A percentile compares a stretch with the other conserved stretches of the same genome.
Conservation (phyloP, 1,140 invertebrate genomes). For the Delia radicum region DNA sequence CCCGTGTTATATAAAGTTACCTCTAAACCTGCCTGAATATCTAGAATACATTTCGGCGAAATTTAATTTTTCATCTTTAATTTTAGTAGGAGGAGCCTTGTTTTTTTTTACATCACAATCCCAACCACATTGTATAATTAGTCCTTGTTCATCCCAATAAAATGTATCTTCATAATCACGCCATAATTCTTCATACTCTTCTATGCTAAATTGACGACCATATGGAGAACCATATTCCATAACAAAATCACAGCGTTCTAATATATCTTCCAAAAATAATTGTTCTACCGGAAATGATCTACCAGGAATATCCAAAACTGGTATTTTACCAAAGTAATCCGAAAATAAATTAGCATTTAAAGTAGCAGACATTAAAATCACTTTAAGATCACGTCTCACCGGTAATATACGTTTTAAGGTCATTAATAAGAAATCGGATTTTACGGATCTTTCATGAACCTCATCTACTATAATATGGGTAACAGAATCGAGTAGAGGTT, state of each 20-base stretch:
- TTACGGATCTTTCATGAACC: conserved; percentile 86
- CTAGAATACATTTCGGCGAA: conserved; percentile 64
- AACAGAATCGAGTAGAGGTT: conserved; percentile 69
- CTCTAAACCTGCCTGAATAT: conserved; percentile 61
- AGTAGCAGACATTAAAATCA: conserved; percentile 87
- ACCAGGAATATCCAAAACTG: conserved; percentile 73
- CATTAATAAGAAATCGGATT: conserved; percentile 82
- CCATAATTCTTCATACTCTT: conserved; percentile 48
- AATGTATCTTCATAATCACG: conserved; percentile 59
- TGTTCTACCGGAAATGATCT: conserved; percentile 81
- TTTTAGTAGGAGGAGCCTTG: conserved; percentile 61
- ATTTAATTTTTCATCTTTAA: conserved; percentile 69
- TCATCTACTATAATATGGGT: conserved; percentile 86
- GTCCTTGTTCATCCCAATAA: no score
- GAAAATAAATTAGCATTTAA: conserved; percentile 79
- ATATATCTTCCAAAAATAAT: conserved; percentile 74
- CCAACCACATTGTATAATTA: no score
- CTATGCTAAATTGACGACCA: conserved; percentile 65
- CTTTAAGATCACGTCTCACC: conserved; percentile 71
- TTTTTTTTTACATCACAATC: conserved; percentile 60
- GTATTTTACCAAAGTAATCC: conserved; percentile 71
- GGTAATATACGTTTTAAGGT: conserved; percentile 74
- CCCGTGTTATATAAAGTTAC: no score
- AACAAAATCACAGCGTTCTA: conserved; percentile 68
- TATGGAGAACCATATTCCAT: conserved; percentile 72